Evolutionary conservation across 2,888 invertebrate species (phyloP).

Genomic region (Cantharis nigra): DNA sequence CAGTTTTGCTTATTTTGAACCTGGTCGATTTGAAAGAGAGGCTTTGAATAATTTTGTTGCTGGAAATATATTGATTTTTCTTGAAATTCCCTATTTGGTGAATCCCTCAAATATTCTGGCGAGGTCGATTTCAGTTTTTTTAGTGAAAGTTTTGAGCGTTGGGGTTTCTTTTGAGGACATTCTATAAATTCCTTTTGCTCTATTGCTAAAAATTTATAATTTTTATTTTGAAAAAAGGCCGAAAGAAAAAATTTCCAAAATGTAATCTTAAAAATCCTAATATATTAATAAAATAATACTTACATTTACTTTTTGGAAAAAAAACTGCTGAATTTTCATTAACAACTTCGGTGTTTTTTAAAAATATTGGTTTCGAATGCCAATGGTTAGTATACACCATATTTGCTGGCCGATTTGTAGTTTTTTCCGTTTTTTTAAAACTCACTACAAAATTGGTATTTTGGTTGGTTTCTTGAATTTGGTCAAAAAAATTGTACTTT

Average conservation of each 20-base stretch:
- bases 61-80: not conserved
- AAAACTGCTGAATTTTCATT: not conserved
- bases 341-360: not conserved
- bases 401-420: not conserved
- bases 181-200: not conserved
- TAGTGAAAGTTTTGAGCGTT: not conserved
- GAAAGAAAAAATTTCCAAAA: too few species aligned
- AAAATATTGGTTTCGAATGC: not conserved
- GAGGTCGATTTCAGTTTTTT: not conserved
- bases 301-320: not conserved
- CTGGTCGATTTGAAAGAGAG: not conserved
- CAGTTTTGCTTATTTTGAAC: not conserved
- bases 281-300: not conserved
- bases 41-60: not conserved
- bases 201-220: not conserved
- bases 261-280: too few species aligned
- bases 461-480: not conserved
- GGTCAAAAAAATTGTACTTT: not conserved
- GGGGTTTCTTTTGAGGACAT: not conserved
- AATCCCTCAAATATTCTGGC: not conserved
- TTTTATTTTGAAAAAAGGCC: not conserved
- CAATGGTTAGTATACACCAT: not conserved
- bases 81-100: not conserved
- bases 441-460: not conserved
- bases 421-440: not conserved